phyloP scores from a whole-genome alignment of 2,113 vertebrate species.

The Sinocyclocheilus anshuiensis region DNA sequence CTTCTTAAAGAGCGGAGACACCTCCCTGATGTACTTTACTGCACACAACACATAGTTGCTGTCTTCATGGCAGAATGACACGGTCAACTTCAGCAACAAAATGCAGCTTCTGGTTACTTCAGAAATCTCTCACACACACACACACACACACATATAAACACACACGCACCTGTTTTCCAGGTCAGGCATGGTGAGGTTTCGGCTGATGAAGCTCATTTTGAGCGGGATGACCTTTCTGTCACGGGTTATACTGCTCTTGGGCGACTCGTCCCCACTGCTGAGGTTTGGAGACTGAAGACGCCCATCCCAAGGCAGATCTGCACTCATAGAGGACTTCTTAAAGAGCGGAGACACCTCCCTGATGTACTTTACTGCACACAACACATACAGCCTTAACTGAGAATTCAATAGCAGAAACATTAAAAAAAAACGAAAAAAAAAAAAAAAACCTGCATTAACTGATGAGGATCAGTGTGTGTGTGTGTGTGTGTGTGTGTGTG shows the following conservation, averaged over 20 bases:
- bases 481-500: too few relatives aligned
- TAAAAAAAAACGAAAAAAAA: neutral
- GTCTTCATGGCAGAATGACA: neutral
- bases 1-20: conserved; percentile 95
- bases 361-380: conserved; percentile 88
- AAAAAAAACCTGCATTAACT: neutral
- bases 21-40: conserved; percentile 97
- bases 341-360: conserved; percentile 94
- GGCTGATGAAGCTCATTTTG: conserved; percentile 94
- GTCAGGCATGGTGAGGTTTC: conserved; percentile 96
- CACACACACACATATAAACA: neutral
- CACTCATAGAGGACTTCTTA: conserved; percentile 89
- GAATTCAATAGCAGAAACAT: neutral
- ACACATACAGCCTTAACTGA: conserved; percentile 6
- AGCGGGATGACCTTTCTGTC: conserved; percentile 91
- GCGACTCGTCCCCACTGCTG: conserved; percentile 89
- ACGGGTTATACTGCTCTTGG: conserved; percentile 80
- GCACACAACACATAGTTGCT: conserved; percentile 20
- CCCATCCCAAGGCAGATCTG: conserved; percentile 91
- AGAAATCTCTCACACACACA: neutral
- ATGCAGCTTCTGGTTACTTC: neutral
- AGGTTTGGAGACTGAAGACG: conserved; percentile 82
- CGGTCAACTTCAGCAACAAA: neutral
- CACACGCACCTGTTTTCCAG: conserved; percentile 88
- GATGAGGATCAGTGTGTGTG: neutral